Base-by-base conservation (phyloP, 1,140 invertebrate genomes). In the Rhopalosiphum maidis region DNA sequence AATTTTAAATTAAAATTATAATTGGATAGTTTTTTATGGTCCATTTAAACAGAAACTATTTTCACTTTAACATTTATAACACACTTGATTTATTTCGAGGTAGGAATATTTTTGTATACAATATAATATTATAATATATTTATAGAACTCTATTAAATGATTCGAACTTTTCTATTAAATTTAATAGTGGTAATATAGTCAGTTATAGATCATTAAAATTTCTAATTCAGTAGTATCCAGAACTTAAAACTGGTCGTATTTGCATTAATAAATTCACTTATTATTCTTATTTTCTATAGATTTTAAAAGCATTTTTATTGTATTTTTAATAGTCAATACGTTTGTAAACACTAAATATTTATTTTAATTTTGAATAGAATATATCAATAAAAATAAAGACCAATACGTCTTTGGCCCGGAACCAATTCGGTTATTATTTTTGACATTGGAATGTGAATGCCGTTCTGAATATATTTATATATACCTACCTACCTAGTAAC, bases 1-100 rank as follows among this genome's bases (percentile, higher is more conserved):
- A 43, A 85, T 85, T 85, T 85, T 11, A 43, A 85, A 41, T 85
- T 85, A 85, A 85, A 85, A 23, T 25, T 85, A 25, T 85, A 85
- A 77, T 77, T 77, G 60, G 30, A n/a, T 77, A n/a, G 30, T 77
- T n/a, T 77, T 68, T 77, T 77, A 77, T 77, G 60, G 60, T n/a
- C 60, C 30, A 18, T 77, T 77, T 77, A 68, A n/a, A 68, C 60
- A n/a, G 60, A 77, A 77, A 77, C n/a, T n/a, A 77, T 77, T 85
- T 85, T 85, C 23, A 85, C 83, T 85, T 85, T 30, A 85, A 43
- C 83, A 41, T 85, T 85, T 43, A 41, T 85, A 85, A 25, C 37
- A 30, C 23, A 30, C 23, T 41, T 15, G 23, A 41, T 25, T 25
- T 85, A 85, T 83, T 7, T 37, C 35, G 35, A 37, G 77, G 77